phyloP scores from a whole-genome alignment of 2,888 invertebrate species.

The Hyppa rectilinea region DNA sequence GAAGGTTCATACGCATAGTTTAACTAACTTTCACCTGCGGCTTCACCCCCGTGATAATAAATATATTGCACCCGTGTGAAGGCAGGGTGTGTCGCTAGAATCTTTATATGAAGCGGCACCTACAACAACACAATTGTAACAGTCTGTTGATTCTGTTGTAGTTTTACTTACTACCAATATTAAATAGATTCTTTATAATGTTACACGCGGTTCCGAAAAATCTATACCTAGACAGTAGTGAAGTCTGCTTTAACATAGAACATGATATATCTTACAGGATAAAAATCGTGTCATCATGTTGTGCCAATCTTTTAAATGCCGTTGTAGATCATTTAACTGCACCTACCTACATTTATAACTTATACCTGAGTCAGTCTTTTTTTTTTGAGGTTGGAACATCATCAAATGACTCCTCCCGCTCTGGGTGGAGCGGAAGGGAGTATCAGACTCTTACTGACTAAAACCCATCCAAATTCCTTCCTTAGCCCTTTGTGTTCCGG shows the following conservation, averaged over 20 bases:
- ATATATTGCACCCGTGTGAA: no score
- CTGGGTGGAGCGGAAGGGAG: no score
- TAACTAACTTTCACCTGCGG: no score
- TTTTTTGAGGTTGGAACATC: no score
- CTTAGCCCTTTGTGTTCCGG: no score
- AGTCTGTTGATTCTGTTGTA: conserved; percentile 12
- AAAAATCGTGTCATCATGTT: neutral
- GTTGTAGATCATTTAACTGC: neutral
- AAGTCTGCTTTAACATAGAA: neutral
- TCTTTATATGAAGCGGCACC: conserved; percentile 3
- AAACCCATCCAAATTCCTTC: no score
- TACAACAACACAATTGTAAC: neutral
- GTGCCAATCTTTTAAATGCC: neutral
- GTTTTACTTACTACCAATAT: neutral
- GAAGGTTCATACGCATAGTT: no score
- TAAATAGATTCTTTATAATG: neutral
- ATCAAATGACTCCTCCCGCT: no score
- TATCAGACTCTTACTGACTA: no score
- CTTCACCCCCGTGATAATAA: no score
- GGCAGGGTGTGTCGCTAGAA: no score
- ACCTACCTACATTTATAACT: neutral
- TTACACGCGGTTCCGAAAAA: neutral
- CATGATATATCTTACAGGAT: neutral
- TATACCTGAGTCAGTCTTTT: no score
- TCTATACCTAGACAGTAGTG: neutral